Base-by-base conservation (phyloP, 2,888 invertebrate genomes). In the Pseudoips prasinana region DNA sequence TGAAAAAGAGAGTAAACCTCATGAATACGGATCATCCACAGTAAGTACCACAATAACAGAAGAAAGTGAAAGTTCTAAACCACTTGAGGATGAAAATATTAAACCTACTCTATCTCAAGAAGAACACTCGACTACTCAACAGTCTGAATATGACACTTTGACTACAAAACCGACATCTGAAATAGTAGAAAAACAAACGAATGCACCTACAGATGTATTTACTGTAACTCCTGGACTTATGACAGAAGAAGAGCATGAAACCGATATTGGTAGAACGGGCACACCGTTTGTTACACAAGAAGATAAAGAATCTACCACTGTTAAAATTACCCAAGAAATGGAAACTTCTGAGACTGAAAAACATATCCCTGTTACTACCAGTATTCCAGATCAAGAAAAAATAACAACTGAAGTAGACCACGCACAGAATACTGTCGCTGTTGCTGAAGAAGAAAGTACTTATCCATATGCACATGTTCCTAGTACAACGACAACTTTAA, bases 211-310 rank as follows among this genome's bases (percentile, higher is more conserved):
- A 11, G 32, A 45, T 17, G 22, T 28, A 19, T 10, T 28, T 14
- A 18, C 33, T 11, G 22, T 28, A 14, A 29, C 46, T 25, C 9
- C 39, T 10, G 46, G 41, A 11, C 30, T 29, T 25, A 24, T 29
- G 20, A 33, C 41, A 24, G 40, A 41, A 32, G 39, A 37, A 27
- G 58, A 55, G 24, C n/a, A 14, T 7, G 39, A 33, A 0, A n/a
- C 26, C 6, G 39, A 26, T 1, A 28, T 34, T 29, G 43, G 45
- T 28, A 35, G 41, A 28, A 34, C 36, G 33, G 45, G 34, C 18
- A 59, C 63, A 10, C 55, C 64, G 5, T n/a, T n/a, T n/a, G n/a
- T n/a, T n/a, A 54, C 43, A 22, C 58, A 57, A 30, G 58, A 62
- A 28, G 39, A 30, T 25, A 61, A 63, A 42, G 58, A 42, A 24